Evolutionary conservation across 2,113 vertebrate genomes (phyloP).

Genomic region (Prinia subflava): DNA sequence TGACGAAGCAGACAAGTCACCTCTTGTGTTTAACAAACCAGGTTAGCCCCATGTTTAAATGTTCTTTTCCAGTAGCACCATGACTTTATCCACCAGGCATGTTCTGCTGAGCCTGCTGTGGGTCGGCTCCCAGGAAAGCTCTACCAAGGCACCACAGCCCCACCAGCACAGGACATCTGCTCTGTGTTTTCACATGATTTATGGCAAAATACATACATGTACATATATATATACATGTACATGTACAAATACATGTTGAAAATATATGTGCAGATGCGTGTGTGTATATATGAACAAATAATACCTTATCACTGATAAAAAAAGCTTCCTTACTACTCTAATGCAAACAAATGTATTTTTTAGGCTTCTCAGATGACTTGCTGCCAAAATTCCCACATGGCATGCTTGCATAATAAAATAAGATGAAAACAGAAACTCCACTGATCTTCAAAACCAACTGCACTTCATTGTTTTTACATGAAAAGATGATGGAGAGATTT

Average conservation of each 20-base stretch:
- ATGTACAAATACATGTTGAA: no score
- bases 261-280: background rate
- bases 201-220: no score
- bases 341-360: background rate
- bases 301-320: background rate
- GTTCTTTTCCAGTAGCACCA: constrained; percentile 41
- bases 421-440: background rate
- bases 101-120: constrained; percentile 12
- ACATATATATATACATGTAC: no score
- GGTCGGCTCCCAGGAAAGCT: constrained; percentile 24
- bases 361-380: background rate
- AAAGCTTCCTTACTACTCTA: background rate
- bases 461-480: background rate
- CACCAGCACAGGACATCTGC: constrained; percentile 41
- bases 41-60: constrained; percentile 13
- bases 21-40: background rate
- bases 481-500: background rate
- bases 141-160: constrained; percentile 9
- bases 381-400: background rate
- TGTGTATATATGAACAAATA: background rate
- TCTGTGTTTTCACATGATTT: constrained; percentile 41
- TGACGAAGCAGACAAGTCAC: constrained; percentile 28
- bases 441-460: background rate
- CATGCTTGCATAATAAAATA: background rate
- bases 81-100: constrained; percentile 37